These are phyloP conservation scores for Polyergus mexicanus DNA, from an alignment of 1,140 invertebrate genomes.

Conservation along the genomic window DNA sequence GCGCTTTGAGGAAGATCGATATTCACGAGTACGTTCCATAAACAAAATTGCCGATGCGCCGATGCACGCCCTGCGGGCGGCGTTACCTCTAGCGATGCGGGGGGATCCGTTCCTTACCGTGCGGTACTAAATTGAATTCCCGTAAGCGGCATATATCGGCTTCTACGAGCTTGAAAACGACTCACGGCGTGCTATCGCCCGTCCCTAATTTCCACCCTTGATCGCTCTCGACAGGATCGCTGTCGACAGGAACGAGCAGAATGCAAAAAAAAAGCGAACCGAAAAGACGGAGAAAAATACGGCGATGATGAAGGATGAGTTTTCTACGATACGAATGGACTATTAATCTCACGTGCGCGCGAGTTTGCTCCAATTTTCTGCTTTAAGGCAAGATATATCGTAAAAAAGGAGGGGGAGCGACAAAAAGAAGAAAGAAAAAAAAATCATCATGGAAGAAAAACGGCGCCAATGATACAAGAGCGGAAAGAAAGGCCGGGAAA, in stretches of 20 bases:
- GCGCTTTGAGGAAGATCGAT: conserved; percentile 38
- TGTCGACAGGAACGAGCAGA: conserved; percentile 64
- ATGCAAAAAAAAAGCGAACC: conserved; percentile 56
- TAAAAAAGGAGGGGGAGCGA: neutral
- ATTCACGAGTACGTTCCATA: conserved; percentile 50
- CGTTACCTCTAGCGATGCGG: conserved; percentile 56
- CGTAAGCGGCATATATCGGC: conserved; percentile 63
- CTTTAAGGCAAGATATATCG: conserved; percentile 47
- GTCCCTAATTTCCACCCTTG: conserved; percentile 71
- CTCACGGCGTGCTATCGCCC: conserved; percentile 68
- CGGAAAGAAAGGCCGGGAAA: conserved; percentile 56
- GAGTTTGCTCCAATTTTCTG: conserved; percentile 48
- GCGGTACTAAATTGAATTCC: conserved; percentile 71
- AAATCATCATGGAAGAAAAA: conserved; percentile 34
- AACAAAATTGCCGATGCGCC: conserved; percentile 57
- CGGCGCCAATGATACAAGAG: conserved; percentile 37
- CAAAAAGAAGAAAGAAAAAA: neutral
- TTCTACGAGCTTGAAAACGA: conserved; percentile 60
- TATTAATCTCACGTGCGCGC: conserved; percentile 67
- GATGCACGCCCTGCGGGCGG: conserved; percentile 42
- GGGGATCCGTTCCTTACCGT: conserved; percentile 64
- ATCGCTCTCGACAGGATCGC: conserved; percentile 70
- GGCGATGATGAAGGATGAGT: conserved; percentile 66
- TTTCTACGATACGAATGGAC: conserved; percentile 69
- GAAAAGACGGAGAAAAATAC: conserved; percentile 50